Base-by-base conservation (phyloP, 2,888 invertebrate genomes). In the Stenodema calcarata region DNA sequence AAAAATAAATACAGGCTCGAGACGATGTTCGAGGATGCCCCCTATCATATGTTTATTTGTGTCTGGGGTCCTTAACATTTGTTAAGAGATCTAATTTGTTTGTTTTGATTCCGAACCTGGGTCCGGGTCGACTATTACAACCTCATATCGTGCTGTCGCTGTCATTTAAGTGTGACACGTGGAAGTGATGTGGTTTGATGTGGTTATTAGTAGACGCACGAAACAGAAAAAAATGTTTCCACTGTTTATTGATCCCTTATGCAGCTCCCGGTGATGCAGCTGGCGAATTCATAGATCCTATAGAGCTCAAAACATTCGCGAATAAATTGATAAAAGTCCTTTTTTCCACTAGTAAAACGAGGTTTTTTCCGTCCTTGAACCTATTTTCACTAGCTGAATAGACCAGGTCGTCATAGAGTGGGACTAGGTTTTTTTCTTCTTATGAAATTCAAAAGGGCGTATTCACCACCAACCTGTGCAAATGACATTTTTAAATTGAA, bases 1-100 rank as follows among this genome's bases (percentile, higher is more conserved):
- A 42, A 84, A 84, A 84, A 82, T 82, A 82, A 84, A 84, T 84
- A 84, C 70, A 82, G 62, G 41, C 69, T 18, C 44, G 83, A 83
- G 41, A 70, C 35, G 18, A 41, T 16, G 44, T 44, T 73, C 14
- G 47, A 84, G 44, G 84, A 69, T 42, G 47, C 84, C 23, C 84
- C 84, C 28, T 75, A n/a, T 28, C 73, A 14, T 69, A 70, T 18
- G 84, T 41, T 84, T 84, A 84, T 84, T 84, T 84, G 70, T 35
- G 82, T 82, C 82, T 35, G 69, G 1, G 82, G 62, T 82, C 44
- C 82, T 82, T 69, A 82, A 82, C 82, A 41, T 82, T 82, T 82
- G 54, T 69, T 41, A 42, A 28, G 30, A 6, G n/a, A 11, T 69
- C 18, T 47, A 47, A 82, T 62, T 69, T 82, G 82, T 82, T 82